phyloP scores from a whole-genome alignment of 2,888 invertebrate genomes.

The Dioctria rufipes region DNA sequence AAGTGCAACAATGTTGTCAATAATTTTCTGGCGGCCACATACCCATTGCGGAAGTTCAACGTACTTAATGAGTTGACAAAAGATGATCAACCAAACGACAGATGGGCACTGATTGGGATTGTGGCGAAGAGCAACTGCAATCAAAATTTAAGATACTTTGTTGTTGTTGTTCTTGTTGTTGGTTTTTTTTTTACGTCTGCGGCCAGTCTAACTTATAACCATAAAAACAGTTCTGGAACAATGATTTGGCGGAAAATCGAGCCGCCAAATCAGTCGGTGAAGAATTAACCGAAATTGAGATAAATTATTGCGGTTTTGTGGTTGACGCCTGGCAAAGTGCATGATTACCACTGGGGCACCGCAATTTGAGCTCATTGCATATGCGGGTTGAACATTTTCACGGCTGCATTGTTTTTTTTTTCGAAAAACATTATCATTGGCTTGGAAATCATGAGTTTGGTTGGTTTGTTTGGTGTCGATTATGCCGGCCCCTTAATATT shows the following conservation, averaged over 20 bases:
- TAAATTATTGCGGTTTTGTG: conserved; percentile 63
- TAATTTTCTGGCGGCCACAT: too few species aligned
- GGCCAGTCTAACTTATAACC: conserved; percentile 38
- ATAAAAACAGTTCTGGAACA: conserved; percentile 43
- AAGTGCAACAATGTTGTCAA: too few species aligned
- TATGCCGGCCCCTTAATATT: conserved; percentile 15
- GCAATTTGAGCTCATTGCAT: conserved; percentile 31
- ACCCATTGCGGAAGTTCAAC: neutral
- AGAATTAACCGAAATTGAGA: conserved; percentile 61
- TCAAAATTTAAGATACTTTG: neutral
- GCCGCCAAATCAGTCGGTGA: conserved; percentile 32
- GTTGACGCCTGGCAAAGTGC: conserved; percentile 62
- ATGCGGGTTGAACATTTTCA: conserved; percentile 39
- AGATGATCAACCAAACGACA: conserved; percentile 45
- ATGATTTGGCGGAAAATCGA: conserved; percentile 48
- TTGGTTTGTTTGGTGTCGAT: neutral
- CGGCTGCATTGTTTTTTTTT: neutral
- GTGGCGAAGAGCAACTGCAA: conserved; percentile 12
- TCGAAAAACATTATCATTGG: conserved; percentile 21
- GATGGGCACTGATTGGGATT: conserved; percentile 31
- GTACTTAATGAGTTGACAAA: conserved; percentile 47
- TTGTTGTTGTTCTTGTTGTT: neutral
- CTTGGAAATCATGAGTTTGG: conserved; percentile 26
- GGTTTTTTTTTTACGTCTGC: conserved; percentile 10
- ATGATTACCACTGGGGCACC: conserved; percentile 50